A percentile compares a stretch with the other conserved stretches of the same genome.
phyloP scores from a whole-genome alignment of 2,888 invertebrate genomes.

The Euplexia lucipara region DNA sequence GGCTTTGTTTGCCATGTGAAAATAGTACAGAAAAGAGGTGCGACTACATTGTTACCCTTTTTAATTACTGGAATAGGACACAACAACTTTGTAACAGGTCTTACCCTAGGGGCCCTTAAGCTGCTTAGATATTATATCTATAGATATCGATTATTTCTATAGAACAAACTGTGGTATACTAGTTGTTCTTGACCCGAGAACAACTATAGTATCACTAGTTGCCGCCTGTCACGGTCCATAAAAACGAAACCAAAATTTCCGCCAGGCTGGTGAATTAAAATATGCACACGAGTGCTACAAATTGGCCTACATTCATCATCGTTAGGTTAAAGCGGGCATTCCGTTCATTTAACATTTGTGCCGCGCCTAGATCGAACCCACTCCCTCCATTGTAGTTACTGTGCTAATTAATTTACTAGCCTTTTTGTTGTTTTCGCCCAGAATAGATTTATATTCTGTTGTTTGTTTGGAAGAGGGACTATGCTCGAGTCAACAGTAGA shows the following conservation, averaged over 20 bases:
- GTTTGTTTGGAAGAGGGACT: background rate
- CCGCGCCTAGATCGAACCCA: conserved; percentile 63
- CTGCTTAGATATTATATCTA: too few species aligned
- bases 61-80: too few species aligned
- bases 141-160: background rate
- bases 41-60: too few species aligned
- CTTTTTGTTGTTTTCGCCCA: conserved; percentile 41
- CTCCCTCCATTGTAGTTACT: conserved; percentile 53
- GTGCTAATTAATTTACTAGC: conserved; percentile 59
- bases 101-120: too few species aligned
- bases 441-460: conserved; percentile 28
- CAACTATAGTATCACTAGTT: background rate
- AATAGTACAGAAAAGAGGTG: too few species aligned
- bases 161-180: background rate
- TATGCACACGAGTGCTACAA: conserved; percentile 61
- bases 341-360: conserved; percentile 64
- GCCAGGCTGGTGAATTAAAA: conserved; percentile 54
- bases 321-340: conserved; percentile 57
- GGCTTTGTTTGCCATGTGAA: too few species aligned
- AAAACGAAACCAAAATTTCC: conserved; percentile 36
- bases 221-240: background rate
- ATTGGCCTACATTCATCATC: conserved; percentile 62
- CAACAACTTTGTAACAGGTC: too few species aligned
- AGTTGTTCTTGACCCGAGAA: background rate
- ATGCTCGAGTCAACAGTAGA: too few species aligned